Base-by-base conservation (phyloP, 2,113 vertebrate species). In the Entomyzon cyanotis region DNA sequence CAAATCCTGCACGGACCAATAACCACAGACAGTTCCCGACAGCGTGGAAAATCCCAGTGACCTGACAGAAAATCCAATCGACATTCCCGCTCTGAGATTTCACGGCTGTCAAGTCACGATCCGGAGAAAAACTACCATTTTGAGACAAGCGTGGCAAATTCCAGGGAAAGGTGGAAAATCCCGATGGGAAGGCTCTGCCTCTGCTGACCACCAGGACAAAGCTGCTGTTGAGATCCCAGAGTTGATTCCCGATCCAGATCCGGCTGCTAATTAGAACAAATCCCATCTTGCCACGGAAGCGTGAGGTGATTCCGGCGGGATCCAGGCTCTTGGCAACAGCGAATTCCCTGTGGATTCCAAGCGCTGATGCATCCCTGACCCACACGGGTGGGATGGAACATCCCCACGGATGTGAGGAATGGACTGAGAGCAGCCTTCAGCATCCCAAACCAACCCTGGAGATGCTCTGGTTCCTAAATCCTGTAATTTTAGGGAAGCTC, bases 351-450 rank as follows among this genome's bases (percentile, higher is more conserved):
- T 0, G 20, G 86, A 77, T 41, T 37, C 42, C 10, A 3, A 37
- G 37, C 25, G 59, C 19, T 47, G 64, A 10, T 0, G 2, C 37
- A 13, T 62, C 25, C 55, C 67, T 71, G 49, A 59, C 42, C 19
- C 1, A 0, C 35, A 15, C 0, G 0, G 0, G 16, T 12, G 76
- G 41, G 53, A 33, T 20, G 55, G 93, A 58, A 69, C 39, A 15
- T n/a, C 39, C 56, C 50, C 67, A 24, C 22, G 69, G 69, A 52
- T 28, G 21, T 4, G 46, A 60, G 69, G 68, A 55, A 76, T 0
- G 15, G 46, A 10, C 1, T 18, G 3, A 15, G 63, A 60, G 46
- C 22, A n/a, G 46, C 23, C 58, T 88, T 74, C 44, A 7, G n/a
- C 28, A 33, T 23, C 71, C 83, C 83, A 56, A 23, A 8, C 28